phyloP scores from a whole-genome alignment of 2,113 vertebrate species.

The Gnathonemus longibarbis region DNA sequence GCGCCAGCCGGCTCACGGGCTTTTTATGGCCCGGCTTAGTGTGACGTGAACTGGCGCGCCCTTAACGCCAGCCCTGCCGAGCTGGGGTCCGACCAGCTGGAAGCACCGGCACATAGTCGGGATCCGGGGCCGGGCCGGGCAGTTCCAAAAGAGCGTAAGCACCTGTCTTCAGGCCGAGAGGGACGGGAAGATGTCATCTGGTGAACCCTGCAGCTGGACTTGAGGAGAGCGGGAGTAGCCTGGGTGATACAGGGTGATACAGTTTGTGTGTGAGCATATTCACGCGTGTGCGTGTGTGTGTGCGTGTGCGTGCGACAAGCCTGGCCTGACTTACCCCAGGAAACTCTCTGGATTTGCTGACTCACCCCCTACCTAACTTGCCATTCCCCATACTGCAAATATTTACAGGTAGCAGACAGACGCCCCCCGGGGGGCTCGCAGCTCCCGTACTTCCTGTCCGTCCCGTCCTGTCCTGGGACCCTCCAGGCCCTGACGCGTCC shows the following conservation, averaged over 20 bases:
- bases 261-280: neutral
- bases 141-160: neutral
- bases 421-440: neutral
- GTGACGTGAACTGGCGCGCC: conserved; percentile 23
- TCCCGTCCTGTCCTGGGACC: conserved; percentile 22
- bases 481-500: conserved; percentile 5
- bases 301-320: neutral
- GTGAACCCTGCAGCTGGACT: neutral
- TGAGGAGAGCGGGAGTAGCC: neutral
- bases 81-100: neutral
- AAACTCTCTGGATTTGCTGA: neutral
- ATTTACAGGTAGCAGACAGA: neutral
- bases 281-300: neutral
- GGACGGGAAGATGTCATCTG: neutral
- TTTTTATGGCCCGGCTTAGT: neutral
- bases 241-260: neutral
- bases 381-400: neutral
- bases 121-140: neutral
- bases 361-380: neutral
- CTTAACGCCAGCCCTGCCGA: neutral
- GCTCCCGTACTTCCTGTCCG: conserved; percentile 36
- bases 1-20: neutral
- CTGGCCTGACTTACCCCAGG: neutral
- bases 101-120: neutral
- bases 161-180: neutral